Conservation (phyloP, 2,888 invertebrate species). For the Chrysodeixis includens region DNA sequence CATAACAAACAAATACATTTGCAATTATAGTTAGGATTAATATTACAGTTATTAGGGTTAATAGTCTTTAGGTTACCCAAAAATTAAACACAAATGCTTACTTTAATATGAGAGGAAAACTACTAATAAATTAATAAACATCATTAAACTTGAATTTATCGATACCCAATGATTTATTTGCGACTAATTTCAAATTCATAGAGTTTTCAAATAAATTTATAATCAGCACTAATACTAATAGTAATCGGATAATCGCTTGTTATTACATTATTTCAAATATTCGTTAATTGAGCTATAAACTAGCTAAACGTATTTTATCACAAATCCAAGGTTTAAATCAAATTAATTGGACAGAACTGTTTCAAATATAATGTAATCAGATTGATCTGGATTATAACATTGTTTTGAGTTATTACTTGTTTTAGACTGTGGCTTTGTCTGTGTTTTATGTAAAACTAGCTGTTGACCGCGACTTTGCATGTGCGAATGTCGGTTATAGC, state of each 20-base stretch:
- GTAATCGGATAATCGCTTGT: neutral
- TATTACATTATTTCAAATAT: constrained; percentile 19
- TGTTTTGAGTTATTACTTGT: constrained; percentile 14
- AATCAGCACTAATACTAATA: constrained; percentile 3
- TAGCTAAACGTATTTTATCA: constrained; percentile 24
- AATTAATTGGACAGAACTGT: constrained; percentile 40
- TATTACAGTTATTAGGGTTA: too few species aligned
- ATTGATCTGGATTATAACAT: constrained; percentile 18
- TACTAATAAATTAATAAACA: neutral
- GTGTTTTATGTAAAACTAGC: too few species aligned
- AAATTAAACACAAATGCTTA: too few species aligned
- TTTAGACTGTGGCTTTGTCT: too few species aligned
- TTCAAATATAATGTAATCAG: constrained; percentile 23
- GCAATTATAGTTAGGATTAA: too few species aligned
- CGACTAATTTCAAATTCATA: neutral
- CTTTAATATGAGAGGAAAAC: too few species aligned
- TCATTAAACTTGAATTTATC: neutral
- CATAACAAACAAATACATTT: too few species aligned
- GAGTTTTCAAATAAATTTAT: neutral
- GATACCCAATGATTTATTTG: neutral
- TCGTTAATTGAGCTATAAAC: constrained; percentile 30
- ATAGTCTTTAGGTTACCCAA: too few species aligned
- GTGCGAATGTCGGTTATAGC: too few species aligned
- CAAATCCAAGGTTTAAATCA: constrained; percentile 34
- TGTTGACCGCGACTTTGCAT: too few species aligned